These are phyloP conservation scores for Drosophila borealis DNA, from an alignment of 2,888 invertebrate species.

Conservation along the genomic window DNA sequence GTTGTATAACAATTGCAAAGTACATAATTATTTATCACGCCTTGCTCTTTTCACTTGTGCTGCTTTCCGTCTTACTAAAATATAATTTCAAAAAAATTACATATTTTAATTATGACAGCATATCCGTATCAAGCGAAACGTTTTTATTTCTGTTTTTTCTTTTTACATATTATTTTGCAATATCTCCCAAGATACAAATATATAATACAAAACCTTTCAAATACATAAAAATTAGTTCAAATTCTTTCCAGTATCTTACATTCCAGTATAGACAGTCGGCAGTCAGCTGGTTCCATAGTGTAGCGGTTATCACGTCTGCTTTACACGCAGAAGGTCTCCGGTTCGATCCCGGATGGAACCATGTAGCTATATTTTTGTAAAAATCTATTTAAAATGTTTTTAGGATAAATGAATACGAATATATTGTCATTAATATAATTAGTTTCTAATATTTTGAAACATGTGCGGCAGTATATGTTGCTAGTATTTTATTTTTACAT, in stretches of 20 bases:
- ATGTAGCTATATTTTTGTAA: slow-evolving; percentile 54
- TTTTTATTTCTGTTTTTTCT: background rate
- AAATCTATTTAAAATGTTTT: background rate
- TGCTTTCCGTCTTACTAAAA: background rate
- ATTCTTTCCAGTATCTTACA: background rate
- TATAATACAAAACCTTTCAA: background rate
- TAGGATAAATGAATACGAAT: background rate
- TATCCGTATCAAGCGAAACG: background rate
- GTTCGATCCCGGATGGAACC: slow-evolving; percentile 86
- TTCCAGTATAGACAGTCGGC: accelerated
- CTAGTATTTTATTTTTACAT: background rate
- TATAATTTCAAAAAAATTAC: background rate
- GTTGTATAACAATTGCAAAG: background rate
- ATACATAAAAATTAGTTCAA: background rate
- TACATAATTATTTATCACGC: slow-evolving; percentile 1
- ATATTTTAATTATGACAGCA: background rate
- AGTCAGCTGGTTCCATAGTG: slow-evolving; percentile 84
- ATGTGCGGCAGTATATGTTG: too few relatives aligned
- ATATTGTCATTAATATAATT: too few relatives aligned
- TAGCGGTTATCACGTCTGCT: slow-evolving; percentile 86
- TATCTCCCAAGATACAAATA: background rate
- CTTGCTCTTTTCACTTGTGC: background rate
- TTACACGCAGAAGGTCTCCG: slow-evolving; percentile 86
- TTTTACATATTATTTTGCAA: background rate
- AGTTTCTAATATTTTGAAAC: too few relatives aligned